phyloP scores from a whole-genome alignment of 1,140 invertebrate genomes.

The Drosophila pectinifera region DNA sequence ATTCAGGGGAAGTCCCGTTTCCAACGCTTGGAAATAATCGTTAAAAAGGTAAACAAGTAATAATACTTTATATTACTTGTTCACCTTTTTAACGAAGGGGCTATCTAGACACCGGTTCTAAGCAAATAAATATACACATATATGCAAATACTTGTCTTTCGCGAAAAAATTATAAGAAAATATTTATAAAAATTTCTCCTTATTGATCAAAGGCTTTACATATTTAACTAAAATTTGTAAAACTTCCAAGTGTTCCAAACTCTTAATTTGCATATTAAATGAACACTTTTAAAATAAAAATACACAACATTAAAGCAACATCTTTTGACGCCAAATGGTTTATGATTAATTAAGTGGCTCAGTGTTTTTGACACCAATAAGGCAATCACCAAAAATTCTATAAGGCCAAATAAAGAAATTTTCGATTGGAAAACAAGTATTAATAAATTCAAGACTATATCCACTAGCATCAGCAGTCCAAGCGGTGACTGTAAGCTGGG shows the following conservation, averaged over 20 bases:
- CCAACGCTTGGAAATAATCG: not conserved
- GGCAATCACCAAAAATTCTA: not conserved
- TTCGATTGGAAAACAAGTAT: not conserved
- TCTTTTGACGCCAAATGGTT: no score
- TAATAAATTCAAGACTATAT: not conserved
- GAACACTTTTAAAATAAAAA: not conserved
- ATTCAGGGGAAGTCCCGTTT: slow-evolving; percentile 10
- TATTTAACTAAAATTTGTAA: not conserved
- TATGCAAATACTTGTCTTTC: not conserved
- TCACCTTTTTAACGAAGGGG: no score
- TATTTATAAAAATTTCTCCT: not conserved
- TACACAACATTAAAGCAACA: not conserved
- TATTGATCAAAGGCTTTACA: not conserved
- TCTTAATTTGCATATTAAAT: not conserved
- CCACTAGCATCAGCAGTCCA: not conserved
- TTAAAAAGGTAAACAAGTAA: no score
- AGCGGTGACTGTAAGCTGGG: no score
- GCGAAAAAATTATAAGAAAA: not conserved
- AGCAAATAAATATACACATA: not conserved
- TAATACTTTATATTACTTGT: no score
- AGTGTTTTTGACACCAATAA: not conserved
- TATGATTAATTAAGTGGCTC: not conserved
- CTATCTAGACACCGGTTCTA: not conserved
- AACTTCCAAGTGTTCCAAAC: not conserved
- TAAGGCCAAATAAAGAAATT: not conserved